Base-by-base conservation (phyloP, 2,888 invertebrate species). In the Cryptophagus acutangulus region DNA sequence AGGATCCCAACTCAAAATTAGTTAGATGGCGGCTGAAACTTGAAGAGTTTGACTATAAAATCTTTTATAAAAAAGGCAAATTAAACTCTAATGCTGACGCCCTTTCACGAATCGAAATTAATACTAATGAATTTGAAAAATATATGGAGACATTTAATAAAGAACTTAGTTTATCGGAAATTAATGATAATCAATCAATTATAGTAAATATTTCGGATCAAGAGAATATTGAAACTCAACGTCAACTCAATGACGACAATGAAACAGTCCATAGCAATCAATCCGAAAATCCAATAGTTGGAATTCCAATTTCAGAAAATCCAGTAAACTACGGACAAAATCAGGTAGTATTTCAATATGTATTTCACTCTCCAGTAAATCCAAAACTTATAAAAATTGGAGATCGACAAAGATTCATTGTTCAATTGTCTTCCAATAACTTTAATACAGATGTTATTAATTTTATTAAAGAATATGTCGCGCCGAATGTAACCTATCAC, bases 1-100 rank as follows among this genome's bases (percentile, higher is more conserved):
- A 20, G 38, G 46, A 50, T 26, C 14, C 13, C 40, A 36, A 34
- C 40, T 45, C 34, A 14, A 51, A 47, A 34, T 10, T 20, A 20
- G 13, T 35, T 2, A 2, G 34, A 5, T 18, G 34, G 34, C 9
- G 34, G 2, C 10, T 14, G 5, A 34, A 18, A 34, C 10, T 34
- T 3, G 34, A 34, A 18, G 18, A 34, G 13, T 34, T 17, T 9
- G 18, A 34, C 13, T 34, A 34, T 15, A 10, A 10, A 6, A 34
- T 34, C 10, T 12, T 34, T 9, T 34, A 34, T n/a, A 34, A 18
- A 34, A 34, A 34, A 10, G 29, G 29, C 12, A 10, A 5, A 5
- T 13, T 10, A 12, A 29, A 29, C 12, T 10, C 29, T 10, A 13
- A 10, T 5, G 29, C 29, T 10, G 29, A 29, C 12, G 10, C 29